Evolutionary conservation across 2,888 invertebrate species (phyloP).

Genomic region (Pocota personata): DNA sequence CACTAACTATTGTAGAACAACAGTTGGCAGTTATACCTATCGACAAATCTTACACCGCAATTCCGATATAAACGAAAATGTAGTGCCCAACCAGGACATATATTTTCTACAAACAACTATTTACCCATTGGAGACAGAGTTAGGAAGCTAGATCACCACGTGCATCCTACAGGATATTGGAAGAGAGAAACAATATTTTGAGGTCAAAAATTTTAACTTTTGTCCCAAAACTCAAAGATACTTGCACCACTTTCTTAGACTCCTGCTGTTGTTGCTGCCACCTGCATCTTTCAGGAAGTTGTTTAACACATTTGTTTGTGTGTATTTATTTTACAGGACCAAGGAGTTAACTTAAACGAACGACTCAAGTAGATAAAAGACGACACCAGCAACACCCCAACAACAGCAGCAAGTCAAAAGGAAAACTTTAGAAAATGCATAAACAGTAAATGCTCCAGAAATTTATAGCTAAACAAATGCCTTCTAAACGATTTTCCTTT

Average conservation of each 20-base stretch:
- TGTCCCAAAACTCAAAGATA: slow-evolving; percentile 18
- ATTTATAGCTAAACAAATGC: slow-evolving; percentile 60
- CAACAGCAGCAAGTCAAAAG: slow-evolving; percentile 49
- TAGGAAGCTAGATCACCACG: neutral
- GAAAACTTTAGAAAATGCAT: slow-evolving; percentile 62
- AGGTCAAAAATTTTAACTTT: slow-evolving; percentile 57
- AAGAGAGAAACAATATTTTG: slow-evolving; percentile 8
- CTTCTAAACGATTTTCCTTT: slow-evolving; percentile 60
- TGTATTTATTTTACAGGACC: neutral
- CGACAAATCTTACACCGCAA: slow-evolving; percentile 30
- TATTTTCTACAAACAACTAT: neutral
- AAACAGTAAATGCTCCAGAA: slow-evolving; percentile 59
- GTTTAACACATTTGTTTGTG: slow-evolving; percentile 19
- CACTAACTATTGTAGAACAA: slow-evolving; percentile 1
- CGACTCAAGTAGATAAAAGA: slow-evolving; percentile 36
- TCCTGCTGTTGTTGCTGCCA: slow-evolving; percentile 1
- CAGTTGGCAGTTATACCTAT: neutral
- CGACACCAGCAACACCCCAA: slow-evolving; percentile 19
- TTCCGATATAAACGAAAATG: slow-evolving; percentile 5
- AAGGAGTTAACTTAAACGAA: slow-evolving; percentile 36
- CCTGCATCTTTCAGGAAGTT: slow-evolving; percentile 11
- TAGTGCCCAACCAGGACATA: neutral
- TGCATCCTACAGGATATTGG: slow-evolving; percentile 17
- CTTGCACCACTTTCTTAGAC: slow-evolving; percentile 1
- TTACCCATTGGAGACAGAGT: neutral